Conservation (phyloP, 2,797 vertebrate species). For the Rhodeus uyekii region DNA sequence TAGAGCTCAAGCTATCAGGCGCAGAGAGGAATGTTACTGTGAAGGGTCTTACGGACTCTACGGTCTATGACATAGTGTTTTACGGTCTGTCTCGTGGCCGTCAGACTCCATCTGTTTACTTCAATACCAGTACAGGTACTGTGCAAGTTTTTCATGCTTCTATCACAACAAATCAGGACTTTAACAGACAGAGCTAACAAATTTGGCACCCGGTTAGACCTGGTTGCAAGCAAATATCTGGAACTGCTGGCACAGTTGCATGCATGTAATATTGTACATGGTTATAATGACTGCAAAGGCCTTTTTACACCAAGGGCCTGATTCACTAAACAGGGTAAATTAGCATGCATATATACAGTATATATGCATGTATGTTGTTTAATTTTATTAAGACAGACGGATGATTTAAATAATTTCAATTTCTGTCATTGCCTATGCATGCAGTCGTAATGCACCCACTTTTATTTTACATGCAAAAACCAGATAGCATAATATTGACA, state of each 20-base stretch:
- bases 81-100: conserved; percentile 81
- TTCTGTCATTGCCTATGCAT: not conserved
- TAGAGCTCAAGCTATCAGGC: conserved; percentile 79
- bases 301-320: not conserved
- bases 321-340: no score
- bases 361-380: no score
- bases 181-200: not conserved
- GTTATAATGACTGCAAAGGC: not conserved
- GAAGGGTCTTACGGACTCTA: conserved; percentile 81
- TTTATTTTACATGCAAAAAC: not conserved
- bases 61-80: conserved; percentile 82
- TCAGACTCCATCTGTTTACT: conserved; percentile 78
- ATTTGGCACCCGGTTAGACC: not conserved
- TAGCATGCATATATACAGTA: no score
- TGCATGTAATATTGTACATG: not conserved
- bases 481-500: not conserved
- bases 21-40: conserved; percentile 73
- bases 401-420: not conserved
- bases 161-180: not conserved
- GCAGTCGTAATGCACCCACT: not conserved
- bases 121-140: conserved; percentile 86
- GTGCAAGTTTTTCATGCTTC: conserved; percentile 63
- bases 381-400: not conserved
- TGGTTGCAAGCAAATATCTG: not conserved
- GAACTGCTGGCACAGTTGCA: not conserved